phyloP scores from a whole-genome alignment of 2,888 invertebrate species.

The Pherbina coryleti region DNA sequence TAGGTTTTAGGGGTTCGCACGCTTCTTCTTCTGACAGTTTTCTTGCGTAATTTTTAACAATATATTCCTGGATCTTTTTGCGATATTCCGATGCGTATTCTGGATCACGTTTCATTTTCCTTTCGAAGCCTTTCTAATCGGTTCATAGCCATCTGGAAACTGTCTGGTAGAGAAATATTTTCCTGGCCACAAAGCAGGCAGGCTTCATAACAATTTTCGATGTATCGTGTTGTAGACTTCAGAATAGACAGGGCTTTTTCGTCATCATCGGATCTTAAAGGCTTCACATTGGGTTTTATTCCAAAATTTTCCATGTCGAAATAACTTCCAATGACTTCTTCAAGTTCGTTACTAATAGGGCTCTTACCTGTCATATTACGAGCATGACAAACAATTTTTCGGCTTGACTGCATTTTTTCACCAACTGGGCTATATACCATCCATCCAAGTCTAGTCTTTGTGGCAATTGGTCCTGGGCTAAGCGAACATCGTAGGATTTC shows the following conservation, averaged over 20 bases:
- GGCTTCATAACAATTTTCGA: slow-evolving; percentile 10
- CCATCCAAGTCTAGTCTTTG: slow-evolving; percentile 27
- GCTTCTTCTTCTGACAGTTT: not conserved
- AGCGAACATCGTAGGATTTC: not conserved
- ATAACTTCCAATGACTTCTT: slow-evolving; percentile 19
- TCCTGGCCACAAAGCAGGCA: slow-evolving; percentile 36
- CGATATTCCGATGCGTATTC: slow-evolving; percentile 13
- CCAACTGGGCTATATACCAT: slow-evolving; percentile 2
- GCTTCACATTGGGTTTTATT: slow-evolving; percentile 1
- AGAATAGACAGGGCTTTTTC: slow-evolving; percentile 26
- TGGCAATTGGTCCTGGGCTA: slow-evolving; percentile 13
- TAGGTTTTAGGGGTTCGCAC: not conserved
- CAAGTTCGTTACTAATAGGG: not conserved
- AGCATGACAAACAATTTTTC: slow-evolving; percentile 3
- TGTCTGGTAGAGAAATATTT: slow-evolving; percentile 26
- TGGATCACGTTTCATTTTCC: slow-evolving; percentile 30
- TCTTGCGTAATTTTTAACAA: slow-evolving; percentile 20
- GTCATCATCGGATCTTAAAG: slow-evolving; percentile 7
- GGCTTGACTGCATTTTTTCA: not conserved
- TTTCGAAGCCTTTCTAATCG: not conserved
- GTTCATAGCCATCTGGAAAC: slow-evolving; percentile 18
- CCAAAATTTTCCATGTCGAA: slow-evolving; percentile 29
- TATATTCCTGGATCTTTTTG: not conserved
- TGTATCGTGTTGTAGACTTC: slow-evolving; percentile 5
- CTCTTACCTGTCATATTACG: not conserved